Percentiles rank a stretch among this genome's conserved stretches.
Conservation (phyloP, 2,113 vertebrate species). For the Natator depressus region DNA sequence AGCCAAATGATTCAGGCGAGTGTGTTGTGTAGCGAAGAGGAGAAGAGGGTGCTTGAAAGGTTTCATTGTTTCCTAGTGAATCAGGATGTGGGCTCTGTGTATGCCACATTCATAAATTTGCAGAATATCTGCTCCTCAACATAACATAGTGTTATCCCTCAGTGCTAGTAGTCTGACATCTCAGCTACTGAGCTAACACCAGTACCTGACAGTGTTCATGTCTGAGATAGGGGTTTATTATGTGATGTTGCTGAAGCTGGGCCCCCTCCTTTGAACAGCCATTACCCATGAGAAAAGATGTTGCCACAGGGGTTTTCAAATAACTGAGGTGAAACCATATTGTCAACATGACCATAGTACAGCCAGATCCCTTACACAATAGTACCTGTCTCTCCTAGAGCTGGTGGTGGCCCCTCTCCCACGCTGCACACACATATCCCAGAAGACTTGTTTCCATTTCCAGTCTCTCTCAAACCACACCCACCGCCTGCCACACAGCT, state of each 20-base stretch:
- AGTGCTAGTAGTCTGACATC: neutral
- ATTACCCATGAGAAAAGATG: neutral
- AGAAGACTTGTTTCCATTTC: neutral
- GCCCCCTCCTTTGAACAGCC: neutral
- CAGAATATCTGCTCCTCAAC: neutral
- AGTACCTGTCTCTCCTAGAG: accelerated
- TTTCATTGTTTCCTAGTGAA: constrained; percentile 18
- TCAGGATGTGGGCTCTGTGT: neutral
- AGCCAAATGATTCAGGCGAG: neutral
- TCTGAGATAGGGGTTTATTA: neutral
- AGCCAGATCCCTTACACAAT: neutral
- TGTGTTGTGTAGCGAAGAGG: neutral
- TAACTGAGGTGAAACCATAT: neutral
- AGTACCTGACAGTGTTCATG: neutral
- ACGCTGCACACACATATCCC: neutral
- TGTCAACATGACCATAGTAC: neutral
- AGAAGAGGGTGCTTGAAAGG: neutral
- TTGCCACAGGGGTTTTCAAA: neutral
- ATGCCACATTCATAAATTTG: neutral
- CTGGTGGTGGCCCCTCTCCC: neutral
- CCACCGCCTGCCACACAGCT: neutral
- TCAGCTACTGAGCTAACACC: neutral
- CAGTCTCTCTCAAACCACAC: neutral
- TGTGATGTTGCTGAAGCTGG: neutral
- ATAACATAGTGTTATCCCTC: neutral